Evolutionary conservation across 2,797 vertebrate genomes (phyloP).

Genomic region (Pseudomugil tenellus): DNA sequence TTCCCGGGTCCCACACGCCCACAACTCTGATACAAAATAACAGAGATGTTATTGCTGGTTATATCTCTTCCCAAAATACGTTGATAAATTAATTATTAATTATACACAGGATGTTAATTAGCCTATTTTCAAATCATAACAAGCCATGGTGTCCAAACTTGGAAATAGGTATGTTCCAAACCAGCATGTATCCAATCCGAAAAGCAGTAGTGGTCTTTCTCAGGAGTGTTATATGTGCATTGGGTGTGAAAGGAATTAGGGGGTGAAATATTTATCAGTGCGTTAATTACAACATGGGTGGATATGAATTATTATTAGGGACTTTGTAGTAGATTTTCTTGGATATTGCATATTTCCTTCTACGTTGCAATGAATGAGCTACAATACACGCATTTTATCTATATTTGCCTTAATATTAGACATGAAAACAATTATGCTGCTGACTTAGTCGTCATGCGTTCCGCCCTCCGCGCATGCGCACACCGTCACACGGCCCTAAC

Average conservation of each 20-base stretch:
- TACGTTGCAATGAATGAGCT: neutral
- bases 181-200: no score
- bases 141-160: neutral
- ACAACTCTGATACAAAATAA: no score
- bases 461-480: constrained; percentile 62
- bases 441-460: neutral
- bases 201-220: no score
- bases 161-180: neutral
- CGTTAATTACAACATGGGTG: no score
- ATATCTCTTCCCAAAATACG: no score
- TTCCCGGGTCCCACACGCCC: no score
- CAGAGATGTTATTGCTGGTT: no score
- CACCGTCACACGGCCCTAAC: constrained; percentile 6
- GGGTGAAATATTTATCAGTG: neutral
- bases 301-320: neutral
- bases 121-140: neutral
- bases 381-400: neutral
- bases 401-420: neutral
- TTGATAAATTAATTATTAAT: no score
- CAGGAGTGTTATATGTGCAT: neutral
- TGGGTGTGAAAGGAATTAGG: no score
- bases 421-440: neutral
- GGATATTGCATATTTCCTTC: neutral
- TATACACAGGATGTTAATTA: no score
- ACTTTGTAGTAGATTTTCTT: neutral